phyloP scores from a whole-genome alignment of 2,888 invertebrate genomes.

The Meliscaeva auricollis region DNA sequence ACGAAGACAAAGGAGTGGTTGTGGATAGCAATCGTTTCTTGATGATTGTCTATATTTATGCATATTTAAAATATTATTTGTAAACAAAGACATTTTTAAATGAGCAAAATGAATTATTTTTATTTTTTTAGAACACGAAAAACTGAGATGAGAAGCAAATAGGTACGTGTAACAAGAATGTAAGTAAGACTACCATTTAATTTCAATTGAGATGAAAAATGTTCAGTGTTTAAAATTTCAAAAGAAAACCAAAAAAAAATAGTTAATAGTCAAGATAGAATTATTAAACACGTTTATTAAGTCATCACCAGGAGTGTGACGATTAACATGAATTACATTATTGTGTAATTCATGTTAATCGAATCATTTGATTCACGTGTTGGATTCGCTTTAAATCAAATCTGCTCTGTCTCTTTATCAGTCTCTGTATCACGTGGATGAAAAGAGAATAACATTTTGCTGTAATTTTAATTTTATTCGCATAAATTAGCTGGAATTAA shows the following conservation, averaged over 20 bases:
- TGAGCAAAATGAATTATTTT: neutral
- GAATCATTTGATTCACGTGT: neutral
- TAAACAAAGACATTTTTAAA: neutral
- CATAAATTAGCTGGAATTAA: no score
- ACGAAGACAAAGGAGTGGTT: constrained; percentile 2
- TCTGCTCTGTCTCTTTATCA: neutral
- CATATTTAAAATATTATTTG: neutral
- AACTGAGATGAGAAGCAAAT: no score
- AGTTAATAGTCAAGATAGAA: neutral
- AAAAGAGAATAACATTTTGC: neutral
- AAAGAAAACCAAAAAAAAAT: no score
- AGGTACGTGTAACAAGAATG: neutral
- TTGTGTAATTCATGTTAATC: neutral
- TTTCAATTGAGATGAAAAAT: neutral
- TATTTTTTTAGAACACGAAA: neutral
- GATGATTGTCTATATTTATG: neutral
- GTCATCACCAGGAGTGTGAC: neutral
- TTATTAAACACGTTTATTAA: neutral
- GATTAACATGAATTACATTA: no score
- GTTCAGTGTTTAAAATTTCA: no score
- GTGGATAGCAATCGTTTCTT: neutral
- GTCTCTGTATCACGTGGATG: neutral
- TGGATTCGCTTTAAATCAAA: neutral
- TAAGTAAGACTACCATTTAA: no score
- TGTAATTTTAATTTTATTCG: neutral